These are phyloP conservation scores for Rhagophthalmus giganteus DNA, from an alignment of 2,888 invertebrate genomes.

Conservation along the genomic window DNA sequence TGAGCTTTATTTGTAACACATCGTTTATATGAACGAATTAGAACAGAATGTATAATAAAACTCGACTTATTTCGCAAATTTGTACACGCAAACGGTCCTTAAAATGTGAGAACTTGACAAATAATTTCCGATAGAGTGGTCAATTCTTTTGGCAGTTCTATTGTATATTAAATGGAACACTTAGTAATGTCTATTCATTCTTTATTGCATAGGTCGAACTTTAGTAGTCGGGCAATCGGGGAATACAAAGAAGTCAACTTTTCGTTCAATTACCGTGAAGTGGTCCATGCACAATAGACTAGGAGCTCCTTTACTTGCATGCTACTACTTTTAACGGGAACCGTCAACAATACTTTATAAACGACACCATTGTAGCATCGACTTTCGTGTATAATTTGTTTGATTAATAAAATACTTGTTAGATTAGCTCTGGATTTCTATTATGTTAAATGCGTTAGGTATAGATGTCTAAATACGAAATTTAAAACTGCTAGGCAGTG, in stretches of 20 bases:
- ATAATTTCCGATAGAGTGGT: conserved; percentile 23
- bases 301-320: conserved; percentile 21
- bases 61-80: conserved; percentile 19
- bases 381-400: conserved; percentile 9
- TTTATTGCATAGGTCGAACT: conserved; percentile 46
- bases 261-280: conserved; percentile 48
- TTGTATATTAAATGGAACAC: conserved; percentile 43
- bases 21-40: conserved; percentile 23
- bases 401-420: no score
- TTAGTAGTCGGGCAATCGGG: conserved; percentile 47
- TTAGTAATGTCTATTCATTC: conserved; percentile 44
- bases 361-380: conserved; percentile 20
- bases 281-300: conserved; percentile 36
- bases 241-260: conserved; percentile 49
- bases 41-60: no score
- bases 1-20: conserved; percentile 20
- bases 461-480: no score
- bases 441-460: no score
- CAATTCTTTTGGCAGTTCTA: conserved; percentile 24
- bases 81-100: conserved; percentile 5
- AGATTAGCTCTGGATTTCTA: no score
- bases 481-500: no score
- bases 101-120: conserved; percentile 10
- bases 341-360: conserved; percentile 26
- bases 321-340: conserved; percentile 20